Evolutionary conservation across 2,113 vertebrate genomes (phyloP), one percentile per base, ranked within the genome.

Genomic region (Trichechus manatus): DNA sequence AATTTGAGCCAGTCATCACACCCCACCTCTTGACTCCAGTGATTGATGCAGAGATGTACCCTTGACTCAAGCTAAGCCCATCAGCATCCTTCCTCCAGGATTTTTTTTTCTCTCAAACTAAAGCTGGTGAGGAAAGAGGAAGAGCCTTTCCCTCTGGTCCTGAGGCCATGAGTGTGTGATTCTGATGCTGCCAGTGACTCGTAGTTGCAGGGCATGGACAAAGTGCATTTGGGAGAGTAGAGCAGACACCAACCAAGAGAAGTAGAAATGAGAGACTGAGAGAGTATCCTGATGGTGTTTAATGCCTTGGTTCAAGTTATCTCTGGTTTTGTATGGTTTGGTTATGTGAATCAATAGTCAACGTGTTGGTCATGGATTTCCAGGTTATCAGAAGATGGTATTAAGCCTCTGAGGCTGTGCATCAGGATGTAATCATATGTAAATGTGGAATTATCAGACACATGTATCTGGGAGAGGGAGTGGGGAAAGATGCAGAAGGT

Each of bases 391-490:
- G 31, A 93, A 74, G 72, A 85, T 13, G 13, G 50, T 42, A 74
- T 39, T 63, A 81, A 85, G 27, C 44, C n/a, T 85, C 8, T 20
- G 42, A 92, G 61, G 25, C 39, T 87, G 20, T n/a, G 8, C 27
- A 33, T 77, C 36, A 66, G 88, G 85, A 70, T 64, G 31, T 33
- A 81, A 74, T 82, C 23, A 72, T 44, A 17, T 44, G 6, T 66
- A 88, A 92, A 63, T 36, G 20, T 63, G 53, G 68, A 39, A 44
- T 96, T 78, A 68, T 31, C 50, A 93, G 89, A 72, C 9, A 17
- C 64, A 6, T 0, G 36, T 42, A 0, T 50, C 63, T 75, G 78
- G 70, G 5, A 29, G 2, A 3, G 27, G 20, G 1, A 6, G 9
- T 25, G 23, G 39, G 44, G n/a, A 78, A 27, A n/a, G 53, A 19